Percentiles rank a stretch among this genome's conserved stretches.
Conservation (phyloP, 2,797 vertebrate species). For the Enteromius fasciolatus region DNA sequence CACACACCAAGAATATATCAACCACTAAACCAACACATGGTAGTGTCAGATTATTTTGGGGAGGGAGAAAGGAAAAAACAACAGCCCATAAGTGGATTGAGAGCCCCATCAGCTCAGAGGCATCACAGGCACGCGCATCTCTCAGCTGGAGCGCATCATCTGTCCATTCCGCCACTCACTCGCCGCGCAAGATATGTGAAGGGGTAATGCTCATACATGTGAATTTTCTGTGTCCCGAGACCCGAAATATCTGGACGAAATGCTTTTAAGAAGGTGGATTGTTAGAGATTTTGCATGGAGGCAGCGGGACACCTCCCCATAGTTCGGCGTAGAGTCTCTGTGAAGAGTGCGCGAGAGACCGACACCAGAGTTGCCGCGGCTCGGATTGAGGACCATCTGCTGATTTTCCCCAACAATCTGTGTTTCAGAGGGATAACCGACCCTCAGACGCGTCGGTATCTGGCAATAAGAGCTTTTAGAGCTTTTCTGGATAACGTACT, state of each 20-base stretch:
- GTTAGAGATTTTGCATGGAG: constrained; percentile 10
- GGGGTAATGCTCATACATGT: constrained; percentile 14
- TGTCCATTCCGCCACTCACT: constrained; percentile 21
- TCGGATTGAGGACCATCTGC: constrained; percentile 23
- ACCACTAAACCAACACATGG: constrained; percentile 23
- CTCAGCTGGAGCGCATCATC: constrained; percentile 41
- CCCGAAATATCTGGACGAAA: constrained; percentile 31
- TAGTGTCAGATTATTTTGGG: constrained; percentile 7
- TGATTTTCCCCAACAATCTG: constrained; percentile 1
- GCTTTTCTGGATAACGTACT: constrained; percentile 7
- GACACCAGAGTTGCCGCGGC: constrained; percentile 22
- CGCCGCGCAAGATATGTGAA: constrained; percentile 6
- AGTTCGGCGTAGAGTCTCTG: constrained; percentile 21
- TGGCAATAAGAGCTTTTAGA: constrained; percentile 1
- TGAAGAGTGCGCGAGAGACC: constrained; percentile 37
- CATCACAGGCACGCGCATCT: constrained; percentile 28
- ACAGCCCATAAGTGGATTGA: constrained; percentile 11
- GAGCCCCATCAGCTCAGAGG: constrained; percentile 17
- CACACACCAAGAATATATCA: constrained; percentile 1
- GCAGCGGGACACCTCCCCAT: constrained; percentile 50
- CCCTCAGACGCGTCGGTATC: not conserved
- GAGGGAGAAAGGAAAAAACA: constrained; percentile 6
- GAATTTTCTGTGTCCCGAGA: constrained; percentile 11
- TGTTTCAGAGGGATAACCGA: not conserved
- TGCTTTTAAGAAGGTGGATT: constrained; percentile 23